These are phyloP conservation scores for Serranus cabrilla DNA, from an alignment of 2,797 vertebrate species.

Conservation along the genomic window DNA sequence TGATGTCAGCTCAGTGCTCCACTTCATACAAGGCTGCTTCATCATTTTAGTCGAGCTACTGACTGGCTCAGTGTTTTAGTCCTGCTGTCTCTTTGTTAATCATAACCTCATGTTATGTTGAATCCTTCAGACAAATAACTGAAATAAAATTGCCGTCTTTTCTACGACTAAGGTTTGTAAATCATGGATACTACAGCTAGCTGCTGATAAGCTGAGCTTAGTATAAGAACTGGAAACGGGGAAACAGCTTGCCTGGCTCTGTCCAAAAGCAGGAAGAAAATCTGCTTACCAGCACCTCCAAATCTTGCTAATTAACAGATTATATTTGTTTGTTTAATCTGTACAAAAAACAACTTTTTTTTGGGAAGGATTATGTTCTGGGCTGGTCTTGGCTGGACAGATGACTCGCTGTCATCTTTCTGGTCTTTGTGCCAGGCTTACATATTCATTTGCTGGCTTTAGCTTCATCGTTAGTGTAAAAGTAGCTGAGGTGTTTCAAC, in stretches of 20 bases:
- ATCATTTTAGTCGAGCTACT: slow-evolving; percentile 54
- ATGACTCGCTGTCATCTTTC: background rate
- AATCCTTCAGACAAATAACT: slow-evolving; percentile 39
- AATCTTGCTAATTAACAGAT: background rate
- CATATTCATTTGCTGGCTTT: slow-evolving; percentile 2
- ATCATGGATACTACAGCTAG: background rate
- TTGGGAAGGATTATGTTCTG: background rate
- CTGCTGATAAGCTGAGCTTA: background rate
- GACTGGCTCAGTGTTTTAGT: slow-evolving; percentile 61
- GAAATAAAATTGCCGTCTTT: background rate
- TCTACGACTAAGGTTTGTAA: background rate
- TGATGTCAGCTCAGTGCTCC: slow-evolving; percentile 64
- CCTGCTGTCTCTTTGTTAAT: slow-evolving; percentile 69
- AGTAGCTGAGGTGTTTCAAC: background rate
- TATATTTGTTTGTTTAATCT: background rate
- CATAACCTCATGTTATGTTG: slow-evolving; percentile 54
- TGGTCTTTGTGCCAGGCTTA: background rate
- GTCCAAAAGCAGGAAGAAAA: background rate
- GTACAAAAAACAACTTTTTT: background rate
- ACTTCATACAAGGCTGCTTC: slow-evolving; percentile 62
- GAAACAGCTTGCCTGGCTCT: background rate
- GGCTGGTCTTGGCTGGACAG: background rate
- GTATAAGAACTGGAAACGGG: slow-evolving; percentile 4
- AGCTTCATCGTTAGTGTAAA: background rate
- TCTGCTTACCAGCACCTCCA: background rate